These are phyloP conservation scores for Perodicticus potto DNA, from an alignment of 2,797 vertebrate species.

Conservation along the genomic window DNA sequence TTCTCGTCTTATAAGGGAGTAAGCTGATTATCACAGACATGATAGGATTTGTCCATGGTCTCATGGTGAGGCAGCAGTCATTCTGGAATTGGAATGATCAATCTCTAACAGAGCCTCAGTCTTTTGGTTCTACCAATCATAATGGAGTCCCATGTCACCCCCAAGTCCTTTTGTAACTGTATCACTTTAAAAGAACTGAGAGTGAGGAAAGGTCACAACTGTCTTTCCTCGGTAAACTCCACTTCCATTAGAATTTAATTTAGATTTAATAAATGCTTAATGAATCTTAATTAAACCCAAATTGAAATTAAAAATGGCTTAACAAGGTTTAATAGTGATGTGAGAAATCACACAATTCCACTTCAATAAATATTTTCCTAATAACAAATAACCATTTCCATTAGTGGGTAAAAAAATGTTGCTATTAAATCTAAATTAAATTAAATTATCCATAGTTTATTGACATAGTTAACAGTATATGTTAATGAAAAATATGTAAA, in stretches of 20 bases:
- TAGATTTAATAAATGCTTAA: constrained; percentile 89
- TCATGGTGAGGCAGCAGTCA: background rate
- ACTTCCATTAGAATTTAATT: constrained; percentile 86
- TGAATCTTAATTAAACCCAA: constrained; percentile 90
- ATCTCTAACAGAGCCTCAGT: background rate
- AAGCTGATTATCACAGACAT: constrained; percentile 11
- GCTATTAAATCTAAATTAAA: constrained; percentile 89
- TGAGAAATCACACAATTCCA: constrained; percentile 87
- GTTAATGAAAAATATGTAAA: constrained; percentile 88
- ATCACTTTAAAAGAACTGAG: constrained; percentile 54
- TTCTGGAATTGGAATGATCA: background rate
- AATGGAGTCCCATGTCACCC: constrained; percentile 50
- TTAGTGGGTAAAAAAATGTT: constrained; percentile 88
- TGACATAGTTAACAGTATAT: constrained; percentile 87
- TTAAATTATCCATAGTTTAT: constrained; percentile 88
- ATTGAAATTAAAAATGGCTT: constrained; percentile 90
- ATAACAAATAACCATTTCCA: constrained; percentile 90
- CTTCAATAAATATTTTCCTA: constrained; percentile 91
- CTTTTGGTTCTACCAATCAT: background rate
- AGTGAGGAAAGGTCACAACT: constrained; percentile 55
- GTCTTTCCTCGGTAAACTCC: constrained; percentile 79
- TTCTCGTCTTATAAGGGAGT: background rate
- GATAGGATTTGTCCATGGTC: background rate
- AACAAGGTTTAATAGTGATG: constrained; percentile 88
- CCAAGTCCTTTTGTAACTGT: constrained; percentile 49